A percentile compares a stretch with the other conserved stretches of the same genome.
These are phyloP conservation scores for Tinamus guttatus DNA, from an alignment of 2,113 vertebrate species.

Conservation along the genomic window DNA sequence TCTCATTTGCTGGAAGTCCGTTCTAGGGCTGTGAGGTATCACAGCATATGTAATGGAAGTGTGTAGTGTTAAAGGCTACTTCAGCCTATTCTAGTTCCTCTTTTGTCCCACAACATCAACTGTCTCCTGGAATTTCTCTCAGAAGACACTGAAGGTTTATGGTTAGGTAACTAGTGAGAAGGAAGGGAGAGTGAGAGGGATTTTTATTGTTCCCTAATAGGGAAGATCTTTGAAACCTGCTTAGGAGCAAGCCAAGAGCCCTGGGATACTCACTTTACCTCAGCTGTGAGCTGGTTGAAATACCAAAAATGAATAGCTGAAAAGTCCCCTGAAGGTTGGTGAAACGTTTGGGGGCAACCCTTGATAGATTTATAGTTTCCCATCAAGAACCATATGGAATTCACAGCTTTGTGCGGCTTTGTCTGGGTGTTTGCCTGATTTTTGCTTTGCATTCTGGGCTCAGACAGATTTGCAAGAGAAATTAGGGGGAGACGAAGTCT, in stretches of 20 bases:
- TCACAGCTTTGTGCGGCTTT: neutral
- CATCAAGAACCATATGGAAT: neutral
- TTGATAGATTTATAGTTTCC: neutral
- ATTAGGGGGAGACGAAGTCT: neutral
- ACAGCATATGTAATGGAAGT: neutral
- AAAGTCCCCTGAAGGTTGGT: neutral
- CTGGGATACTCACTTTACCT: neutral
- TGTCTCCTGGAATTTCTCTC: neutral
- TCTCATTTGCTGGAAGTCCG: neutral
- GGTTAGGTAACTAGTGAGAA: neutral
- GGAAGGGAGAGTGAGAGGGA: neutral
- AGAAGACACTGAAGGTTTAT: neutral
- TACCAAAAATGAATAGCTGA: neutral
- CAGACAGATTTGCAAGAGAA: slow-evolving; percentile 2
- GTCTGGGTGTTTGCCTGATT: neutral
- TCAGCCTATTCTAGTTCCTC: neutral
- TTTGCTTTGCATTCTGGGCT: slow-evolving; percentile 2
- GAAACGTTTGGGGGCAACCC: neutral
- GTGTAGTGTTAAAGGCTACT: neutral
- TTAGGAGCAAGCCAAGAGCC: neutral
- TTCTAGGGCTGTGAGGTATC: neutral
- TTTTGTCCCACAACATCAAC: neutral
- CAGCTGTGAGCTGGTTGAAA: neutral
- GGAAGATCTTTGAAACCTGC: neutral
- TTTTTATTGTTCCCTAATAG: neutral